Conservation (phyloP, 2,888 invertebrate genomes). For the Axea sp. region DNA sequence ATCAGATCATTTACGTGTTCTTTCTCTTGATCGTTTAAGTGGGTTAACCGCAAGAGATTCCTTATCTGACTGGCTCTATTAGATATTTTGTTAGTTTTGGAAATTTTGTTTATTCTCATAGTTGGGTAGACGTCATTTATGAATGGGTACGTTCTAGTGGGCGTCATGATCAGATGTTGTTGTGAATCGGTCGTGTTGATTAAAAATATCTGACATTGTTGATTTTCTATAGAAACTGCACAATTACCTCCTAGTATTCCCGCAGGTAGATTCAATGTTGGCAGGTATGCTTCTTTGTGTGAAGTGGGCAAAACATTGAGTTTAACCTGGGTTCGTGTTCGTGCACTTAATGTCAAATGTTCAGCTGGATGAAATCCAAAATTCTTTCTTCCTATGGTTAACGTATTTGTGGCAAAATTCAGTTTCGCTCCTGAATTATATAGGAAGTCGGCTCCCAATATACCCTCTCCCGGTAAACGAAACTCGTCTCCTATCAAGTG, state of each 20-base stretch:
- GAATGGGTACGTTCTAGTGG: too few species aligned
- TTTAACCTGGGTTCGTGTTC: neutral
- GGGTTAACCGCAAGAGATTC: neutral
- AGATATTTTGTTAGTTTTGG: too few species aligned
- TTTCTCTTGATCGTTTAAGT: conserved; percentile 2
- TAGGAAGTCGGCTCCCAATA: neutral
- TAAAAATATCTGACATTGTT: neutral
- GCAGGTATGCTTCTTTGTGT: neutral
- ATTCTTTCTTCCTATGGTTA: too few species aligned
- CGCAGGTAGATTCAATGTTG: neutral
- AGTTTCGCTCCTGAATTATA: too few species aligned
- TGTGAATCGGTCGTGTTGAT: neutral
- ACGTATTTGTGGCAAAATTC: too few species aligned
- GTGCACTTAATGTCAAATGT: too few species aligned
- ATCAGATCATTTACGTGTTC: conserved; percentile 1
- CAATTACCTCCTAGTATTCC: conserved; percentile 7
- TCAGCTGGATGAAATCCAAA: too few species aligned
- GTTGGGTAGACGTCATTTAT: too few species aligned
- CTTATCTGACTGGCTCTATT: neutral
- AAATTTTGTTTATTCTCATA: too few species aligned
- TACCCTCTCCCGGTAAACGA: neutral
- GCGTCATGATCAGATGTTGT: neutral
- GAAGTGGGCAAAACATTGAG: neutral
- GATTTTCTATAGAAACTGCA: neutral
- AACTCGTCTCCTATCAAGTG: neutral